These are phyloP conservation scores for Temnothorax unifasciatus DNA, from an alignment of 2,888 invertebrate genomes.

Conservation along the genomic window DNA sequence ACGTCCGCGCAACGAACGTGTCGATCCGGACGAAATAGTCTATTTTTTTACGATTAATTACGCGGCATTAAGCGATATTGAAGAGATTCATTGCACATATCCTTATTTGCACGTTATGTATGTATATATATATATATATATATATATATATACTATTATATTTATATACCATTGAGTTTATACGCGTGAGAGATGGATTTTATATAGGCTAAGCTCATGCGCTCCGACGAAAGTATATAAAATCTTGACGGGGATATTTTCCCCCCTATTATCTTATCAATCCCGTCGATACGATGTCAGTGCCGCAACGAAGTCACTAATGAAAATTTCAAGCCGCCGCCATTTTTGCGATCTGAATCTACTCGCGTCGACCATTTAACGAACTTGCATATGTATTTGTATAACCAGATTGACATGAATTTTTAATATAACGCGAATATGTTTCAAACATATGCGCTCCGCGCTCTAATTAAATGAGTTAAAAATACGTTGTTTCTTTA, in stretches of 20 bases:
- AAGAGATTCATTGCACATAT: background rate
- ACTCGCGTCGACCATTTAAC: constrained; percentile 30
- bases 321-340: constrained; percentile 49
- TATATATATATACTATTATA: too few species aligned
- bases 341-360: constrained; percentile 23
- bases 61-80: background rate
- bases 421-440: constrained; percentile 39
- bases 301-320: background rate
- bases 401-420: constrained; percentile 41
- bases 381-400: constrained; percentile 50
- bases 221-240: background rate
- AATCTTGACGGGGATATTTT: background rate
- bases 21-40: constrained; percentile 1
- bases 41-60: constrained; percentile 36
- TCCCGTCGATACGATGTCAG: constrained; percentile 12
- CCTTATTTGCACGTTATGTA: background rate
- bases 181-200: background rate
- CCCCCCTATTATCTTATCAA: constrained; percentile 38
- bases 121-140: background rate
- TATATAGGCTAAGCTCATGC: background rate
- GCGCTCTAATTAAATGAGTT: constrained; percentile 23
- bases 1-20: background rate
- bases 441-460: constrained; percentile 10
- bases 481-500: constrained; percentile 26
- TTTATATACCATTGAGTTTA: background rate